These are phyloP conservation scores for Paguma larvata DNA, from an alignment of 2,797 vertebrate genomes.

Conservation along the genomic window DNA sequence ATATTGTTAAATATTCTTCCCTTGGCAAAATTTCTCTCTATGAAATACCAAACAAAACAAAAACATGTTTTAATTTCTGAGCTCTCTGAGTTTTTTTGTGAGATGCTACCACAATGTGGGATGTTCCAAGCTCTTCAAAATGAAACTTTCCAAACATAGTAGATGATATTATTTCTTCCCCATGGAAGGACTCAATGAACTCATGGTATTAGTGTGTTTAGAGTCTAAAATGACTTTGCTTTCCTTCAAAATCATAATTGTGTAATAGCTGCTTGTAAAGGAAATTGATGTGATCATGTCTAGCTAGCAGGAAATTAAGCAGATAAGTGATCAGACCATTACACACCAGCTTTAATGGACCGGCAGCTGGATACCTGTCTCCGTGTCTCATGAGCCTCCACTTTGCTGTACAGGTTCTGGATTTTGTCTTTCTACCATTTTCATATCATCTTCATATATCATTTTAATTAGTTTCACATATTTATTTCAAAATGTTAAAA, in stretches of 20 bases:
- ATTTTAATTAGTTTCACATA: slow-evolving; percentile 28
- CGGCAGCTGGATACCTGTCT: neutral
- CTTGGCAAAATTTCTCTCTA: slow-evolving; percentile 24
- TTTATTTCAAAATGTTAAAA: slow-evolving; percentile 18
- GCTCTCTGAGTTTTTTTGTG: neutral
- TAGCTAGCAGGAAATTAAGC: slow-evolving; percentile 80
- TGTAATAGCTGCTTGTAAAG: slow-evolving; percentile 68
- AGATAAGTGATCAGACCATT: slow-evolving; percentile 74
- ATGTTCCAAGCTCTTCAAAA: neutral
- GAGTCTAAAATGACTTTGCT: slow-evolving; percentile 54
- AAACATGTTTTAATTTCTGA: neutral
- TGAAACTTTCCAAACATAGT: neutral
- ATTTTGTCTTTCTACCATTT: slow-evolving; percentile 25
- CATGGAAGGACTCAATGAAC: neutral
- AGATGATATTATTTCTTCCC: neutral
- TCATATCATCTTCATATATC: neutral
- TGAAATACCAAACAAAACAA: neutral
- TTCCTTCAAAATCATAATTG: slow-evolving; percentile 34
- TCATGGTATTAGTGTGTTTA: neutral
- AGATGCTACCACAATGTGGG: neutral
- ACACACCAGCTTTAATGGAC: neutral
- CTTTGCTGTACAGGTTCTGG: neutral
- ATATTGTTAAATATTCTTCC: slow-evolving; percentile 4
- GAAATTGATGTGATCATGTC: slow-evolving; percentile 81
- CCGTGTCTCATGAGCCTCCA: neutral